Evolutionary conservation across 1,140 invertebrate species (phyloP).

Genomic region (Oscheius sp.): DNA sequence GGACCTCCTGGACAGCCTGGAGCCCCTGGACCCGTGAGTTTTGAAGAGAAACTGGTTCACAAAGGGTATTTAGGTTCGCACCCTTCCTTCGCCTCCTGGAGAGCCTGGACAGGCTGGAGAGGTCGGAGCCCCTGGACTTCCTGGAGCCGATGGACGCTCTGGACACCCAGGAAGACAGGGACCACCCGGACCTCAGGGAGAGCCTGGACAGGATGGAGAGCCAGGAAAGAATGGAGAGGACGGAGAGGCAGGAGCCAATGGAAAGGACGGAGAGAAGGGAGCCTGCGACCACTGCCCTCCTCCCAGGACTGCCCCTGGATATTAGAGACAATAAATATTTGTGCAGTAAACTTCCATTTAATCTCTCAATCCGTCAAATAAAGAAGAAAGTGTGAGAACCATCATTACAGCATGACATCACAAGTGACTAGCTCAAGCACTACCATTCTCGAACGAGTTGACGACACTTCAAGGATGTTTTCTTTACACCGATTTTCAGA

Average conservation of each 20-base stretch:
- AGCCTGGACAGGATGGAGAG: constrained; percentile 32
- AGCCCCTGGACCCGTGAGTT: neutral
- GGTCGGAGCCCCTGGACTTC: constrained; percentile 22
- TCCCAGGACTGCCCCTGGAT: constrained; percentile 38
- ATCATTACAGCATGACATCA: too few species aligned
- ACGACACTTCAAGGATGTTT: too few species aligned
- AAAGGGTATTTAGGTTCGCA: constrained; percentile 3
- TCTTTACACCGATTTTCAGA: too few species aligned
- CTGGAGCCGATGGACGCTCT: constrained; percentile 36
- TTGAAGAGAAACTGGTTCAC: neutral
- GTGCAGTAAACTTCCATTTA: too few species aligned
- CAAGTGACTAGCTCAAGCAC: too few species aligned
- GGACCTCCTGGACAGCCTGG: constrained; percentile 33
- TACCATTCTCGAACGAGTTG: too few species aligned
- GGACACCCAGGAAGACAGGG: constrained; percentile 25
- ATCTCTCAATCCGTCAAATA: too few species aligned
- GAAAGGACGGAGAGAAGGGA: constrained; percentile 36
- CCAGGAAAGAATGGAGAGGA: constrained; percentile 35
- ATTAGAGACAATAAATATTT: constrained; percentile 11
- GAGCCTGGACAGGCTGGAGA: constrained; percentile 31
- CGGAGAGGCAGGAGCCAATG: constrained; percentile 27
- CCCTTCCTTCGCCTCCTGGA: constrained; percentile 23
- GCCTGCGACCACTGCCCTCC: constrained; percentile 36
- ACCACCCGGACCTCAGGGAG: constrained; percentile 34
- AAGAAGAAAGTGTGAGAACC: too few species aligned